Evolutionary conservation across 2,797 vertebrate species (phyloP).

Genomic region (Chelon auratus): DNA sequence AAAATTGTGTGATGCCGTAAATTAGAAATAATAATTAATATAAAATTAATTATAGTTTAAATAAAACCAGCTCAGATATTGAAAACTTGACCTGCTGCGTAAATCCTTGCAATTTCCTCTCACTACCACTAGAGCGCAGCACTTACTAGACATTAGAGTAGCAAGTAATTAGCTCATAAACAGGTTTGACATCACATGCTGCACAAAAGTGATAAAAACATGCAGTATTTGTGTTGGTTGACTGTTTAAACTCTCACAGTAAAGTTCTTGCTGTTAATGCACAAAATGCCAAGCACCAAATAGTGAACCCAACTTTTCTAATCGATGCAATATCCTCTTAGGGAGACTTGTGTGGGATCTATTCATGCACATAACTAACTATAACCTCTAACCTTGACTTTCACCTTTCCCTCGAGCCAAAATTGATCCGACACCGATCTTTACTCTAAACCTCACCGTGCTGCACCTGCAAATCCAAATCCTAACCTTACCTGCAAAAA

Average conservation of each 20-base stretch:
- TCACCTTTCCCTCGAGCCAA: constrained; percentile 44
- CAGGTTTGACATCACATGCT: not conserved
- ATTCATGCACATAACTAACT: not conserved
- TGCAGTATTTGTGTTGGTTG: not conserved
- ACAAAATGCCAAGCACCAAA: not conserved
- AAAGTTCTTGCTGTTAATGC: not conserved
- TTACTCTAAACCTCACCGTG: constrained; percentile 30
- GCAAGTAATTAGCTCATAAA: not conserved
- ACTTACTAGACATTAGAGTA: not conserved
- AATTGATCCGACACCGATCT: constrained; percentile 53
- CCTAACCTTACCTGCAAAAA: constrained; percentile 27
- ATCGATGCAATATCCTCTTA: not conserved
- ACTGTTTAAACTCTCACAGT: not conserved
- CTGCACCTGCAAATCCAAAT: constrained; percentile 60
- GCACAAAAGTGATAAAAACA: not conserved
- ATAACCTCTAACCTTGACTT: constrained; percentile 35
- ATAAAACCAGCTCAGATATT: not conserved
- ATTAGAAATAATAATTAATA: no score
- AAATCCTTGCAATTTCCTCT: constrained; percentile 3
- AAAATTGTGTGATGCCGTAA: not conserved
- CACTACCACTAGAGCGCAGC: constrained; percentile 39
- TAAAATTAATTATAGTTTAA: not conserved
- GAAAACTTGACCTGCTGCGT: not conserved
- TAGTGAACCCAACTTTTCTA: not conserved
- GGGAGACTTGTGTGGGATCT: not conserved